Base-by-base conservation (phyloP, 2,113 vertebrate species). In the Corynorhinus townsendii region DNA sequence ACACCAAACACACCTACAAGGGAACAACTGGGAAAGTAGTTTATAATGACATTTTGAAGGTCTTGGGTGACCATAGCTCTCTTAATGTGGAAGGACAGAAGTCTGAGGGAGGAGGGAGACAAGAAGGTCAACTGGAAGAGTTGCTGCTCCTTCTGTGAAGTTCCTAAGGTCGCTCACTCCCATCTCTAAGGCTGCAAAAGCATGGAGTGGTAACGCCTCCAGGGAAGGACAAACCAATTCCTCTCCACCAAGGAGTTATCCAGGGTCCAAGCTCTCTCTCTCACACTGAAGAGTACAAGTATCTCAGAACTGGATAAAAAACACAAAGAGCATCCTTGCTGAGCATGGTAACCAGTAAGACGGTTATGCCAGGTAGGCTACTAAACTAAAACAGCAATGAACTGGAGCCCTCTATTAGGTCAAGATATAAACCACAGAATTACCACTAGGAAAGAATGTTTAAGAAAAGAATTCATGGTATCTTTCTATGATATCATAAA, bases 401-500 rank as follows among this genome's bases (percentile, higher is more conserved):
- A 64, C 7, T 52, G 28, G 40, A 30, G 16, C 75, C 33, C 24
- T 72, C 56, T 56, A 89, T 47, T 56, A 72, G 26, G 54, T 16
- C 40, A 89, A 76, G 54, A 93, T 54, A 68, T 28, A 80, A 35
- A 40, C n/a, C 28, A 35, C 1, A 28, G 56, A 79, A 85, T 73
- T n/a, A 83, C 24, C 35, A 33, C 75, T 91, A 79, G 6, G 30
- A 86, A 75, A 73, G 3, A 79, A 33, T 66, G 24, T 62, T 62
- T 62, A 62, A 62, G 4, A 62, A 28, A 62, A 62, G 1, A 93
- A 73, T 47, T 88, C 35, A 90, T 30, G 12, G 10, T 45, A 94
- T 59, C 71, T 89, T 88, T 96, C 87, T 28, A 2, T 93, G 87
- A 82, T 89, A 91, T 94, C 79, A 96, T 84, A 95, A 95, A 86